Evolutionary conservation across 2,797 vertebrate genomes (phyloP).

Genomic region (Melanotaenia boesemani): DNA sequence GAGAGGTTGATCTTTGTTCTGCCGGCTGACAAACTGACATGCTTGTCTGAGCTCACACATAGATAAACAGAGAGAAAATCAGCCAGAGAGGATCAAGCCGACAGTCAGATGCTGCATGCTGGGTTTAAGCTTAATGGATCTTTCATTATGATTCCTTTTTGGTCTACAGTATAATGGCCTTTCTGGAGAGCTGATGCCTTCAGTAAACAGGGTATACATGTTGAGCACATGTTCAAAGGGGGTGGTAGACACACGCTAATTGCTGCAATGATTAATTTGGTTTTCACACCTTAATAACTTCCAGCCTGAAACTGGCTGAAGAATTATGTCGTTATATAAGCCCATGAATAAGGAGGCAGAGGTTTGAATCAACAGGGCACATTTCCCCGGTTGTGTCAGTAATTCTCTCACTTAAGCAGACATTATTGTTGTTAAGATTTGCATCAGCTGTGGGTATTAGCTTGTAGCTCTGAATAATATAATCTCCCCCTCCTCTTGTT

Average conservation of each 20-base stretch:
- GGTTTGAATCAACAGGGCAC: constrained; percentile 27
- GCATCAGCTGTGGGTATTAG: constrained; percentile 59
- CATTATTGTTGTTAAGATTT: constrained; percentile 49
- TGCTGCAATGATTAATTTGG: constrained; percentile 47
- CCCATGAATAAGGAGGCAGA: constrained; percentile 8
- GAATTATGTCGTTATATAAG: constrained; percentile 31
- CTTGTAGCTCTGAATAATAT: constrained; percentile 49
- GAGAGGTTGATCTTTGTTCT: constrained; percentile 36
- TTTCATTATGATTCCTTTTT: constrained; percentile 68
- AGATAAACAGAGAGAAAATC: constrained; percentile 18
- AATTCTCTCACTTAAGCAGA: constrained; percentile 40
- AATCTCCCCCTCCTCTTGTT: constrained; percentile 37
- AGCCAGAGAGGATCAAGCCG: constrained; percentile 29
- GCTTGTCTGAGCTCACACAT: constrained; percentile 10
- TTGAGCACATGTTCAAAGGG: constrained; percentile 11
- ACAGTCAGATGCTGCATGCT: constrained; percentile 29
- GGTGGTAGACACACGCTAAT: constrained; percentile 38
- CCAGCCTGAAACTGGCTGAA: constrained; percentile 10
- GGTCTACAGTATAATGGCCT: constrained; percentile 33
- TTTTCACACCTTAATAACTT: constrained; percentile 30
- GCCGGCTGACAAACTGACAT: constrained; percentile 39
- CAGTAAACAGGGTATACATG: background rate
- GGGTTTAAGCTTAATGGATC: constrained; percentile 49
- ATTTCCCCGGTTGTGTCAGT: constrained; percentile 24
- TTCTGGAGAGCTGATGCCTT: constrained; percentile 37